These are phyloP conservation scores for Columbina picui DNA, from an alignment of 2,113 vertebrate genomes.

Conservation along the genomic window DNA sequence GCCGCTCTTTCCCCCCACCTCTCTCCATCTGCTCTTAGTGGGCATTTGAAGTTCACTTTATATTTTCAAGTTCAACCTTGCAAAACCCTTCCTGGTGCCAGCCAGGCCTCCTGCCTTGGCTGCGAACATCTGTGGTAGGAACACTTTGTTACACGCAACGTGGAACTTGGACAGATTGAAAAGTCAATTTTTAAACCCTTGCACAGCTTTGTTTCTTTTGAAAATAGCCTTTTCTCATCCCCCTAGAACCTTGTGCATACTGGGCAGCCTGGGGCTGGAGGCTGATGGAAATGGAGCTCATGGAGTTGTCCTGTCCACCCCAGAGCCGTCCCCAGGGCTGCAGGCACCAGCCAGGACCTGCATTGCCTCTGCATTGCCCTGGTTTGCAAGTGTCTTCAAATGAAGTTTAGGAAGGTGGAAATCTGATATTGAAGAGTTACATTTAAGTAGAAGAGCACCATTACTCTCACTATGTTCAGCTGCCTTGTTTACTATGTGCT, in stretches of 20 bases:
- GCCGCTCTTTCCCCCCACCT: rapidly evolving
- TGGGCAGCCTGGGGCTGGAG: not conserved
- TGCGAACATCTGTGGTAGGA: not conserved
- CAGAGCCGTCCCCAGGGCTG: not conserved
- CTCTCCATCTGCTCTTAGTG: not conserved
- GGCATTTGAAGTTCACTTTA: not conserved
- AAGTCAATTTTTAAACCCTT: not conserved
- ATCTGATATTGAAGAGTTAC: rapidly evolving
- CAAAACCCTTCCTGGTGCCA: not conserved
- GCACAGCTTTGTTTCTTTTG: not conserved
- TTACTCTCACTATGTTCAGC: not conserved
- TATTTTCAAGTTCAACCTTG: not conserved
- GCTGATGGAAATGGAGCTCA: rapidly evolving
- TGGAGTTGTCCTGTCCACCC: rapidly evolving
- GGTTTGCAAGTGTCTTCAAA: not conserved
- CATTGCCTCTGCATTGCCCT: no score
- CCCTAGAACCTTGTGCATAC: not conserved
- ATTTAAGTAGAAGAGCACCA: not conserved
- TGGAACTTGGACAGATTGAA: not conserved
- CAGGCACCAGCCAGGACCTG: not conserved
- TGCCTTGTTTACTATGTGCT: rapidly evolving
- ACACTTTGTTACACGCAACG: not conserved
- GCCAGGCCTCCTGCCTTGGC: not conserved
- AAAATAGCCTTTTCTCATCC: not conserved
- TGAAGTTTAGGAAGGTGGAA: no score